A percentile compares a stretch with the other conserved stretches of the same genome.
These are phyloP conservation scores for Thymelicus lineola DNA, from an alignment of 2,888 invertebrate species.

Conservation along the genomic window DNA sequence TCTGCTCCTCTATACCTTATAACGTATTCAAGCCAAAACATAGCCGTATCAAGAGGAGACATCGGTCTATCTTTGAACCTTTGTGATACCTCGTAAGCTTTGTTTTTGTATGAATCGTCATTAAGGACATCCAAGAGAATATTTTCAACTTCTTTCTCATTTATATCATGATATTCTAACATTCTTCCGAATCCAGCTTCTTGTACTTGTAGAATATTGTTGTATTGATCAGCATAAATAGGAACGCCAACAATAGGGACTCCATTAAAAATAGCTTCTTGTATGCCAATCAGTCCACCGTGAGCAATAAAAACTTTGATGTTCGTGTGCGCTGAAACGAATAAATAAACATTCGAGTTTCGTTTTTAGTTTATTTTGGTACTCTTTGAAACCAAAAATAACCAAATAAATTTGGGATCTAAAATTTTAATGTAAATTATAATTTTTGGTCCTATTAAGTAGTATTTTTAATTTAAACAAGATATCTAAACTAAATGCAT, in stretches of 20 bases:
- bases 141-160: conserved; percentile 62
- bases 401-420: too few species aligned
- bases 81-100: conserved; percentile 66
- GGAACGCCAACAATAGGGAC: conserved; percentile 84
- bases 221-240: conserved; percentile 79
- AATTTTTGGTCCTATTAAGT: too few species aligned
- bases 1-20: conserved; percentile 38
- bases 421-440: too few species aligned
- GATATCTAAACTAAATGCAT: too few species aligned
- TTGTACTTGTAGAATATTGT: conserved; percentile 75
- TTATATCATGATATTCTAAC: conserved; percentile 71
- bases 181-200: conserved; percentile 72
- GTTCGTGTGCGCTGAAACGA: conserved; percentile 81
- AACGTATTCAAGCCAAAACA: conserved; percentile 84
- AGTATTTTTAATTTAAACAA: too few species aligned
- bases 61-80: conserved; percentile 82
- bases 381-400: not conserved
- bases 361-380: too few species aligned
- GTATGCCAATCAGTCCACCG: conserved; percentile 87
- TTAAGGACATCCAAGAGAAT: conserved; percentile 59
- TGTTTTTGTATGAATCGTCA: conserved; percentile 61
- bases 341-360: not conserved
- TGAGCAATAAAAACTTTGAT: conserved; percentile 87
- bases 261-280: conserved; percentile 86
- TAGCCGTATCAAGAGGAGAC: conserved; percentile 74